Evolutionary conservation across 2,797 vertebrate species (phyloP), one percentile per base, ranked within the genome.

Genomic region (Cryptoblepharus egeriae): DNA sequence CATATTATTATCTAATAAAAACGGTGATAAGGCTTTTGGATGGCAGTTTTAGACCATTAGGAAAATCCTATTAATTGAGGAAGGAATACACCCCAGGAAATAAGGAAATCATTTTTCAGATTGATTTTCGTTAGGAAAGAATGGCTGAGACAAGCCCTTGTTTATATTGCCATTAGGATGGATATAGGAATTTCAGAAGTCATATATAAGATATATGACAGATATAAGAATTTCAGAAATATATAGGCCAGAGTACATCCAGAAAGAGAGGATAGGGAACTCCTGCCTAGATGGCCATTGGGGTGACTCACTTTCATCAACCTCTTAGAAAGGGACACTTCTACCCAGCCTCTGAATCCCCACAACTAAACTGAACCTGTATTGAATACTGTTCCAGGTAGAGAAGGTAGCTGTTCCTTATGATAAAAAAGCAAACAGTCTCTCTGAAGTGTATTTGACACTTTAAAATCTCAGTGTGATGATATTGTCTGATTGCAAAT

Each of bases 381-480:
- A 81, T 68, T 58, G 9, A 9, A 78, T 5, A 0, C 28, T 67
- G 83, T 86, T 88, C 88, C 86, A 92, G 86, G 86, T 88, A 81
- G 42, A 28, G 39, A 65, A 10, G 91, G 87, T 85, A 77, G 24
- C 76, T 85, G 80, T 88, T 83, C 30, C 72, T 88, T 79, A 60
- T 76, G 72, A 57, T 79, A 84, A 75, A 42, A 28, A n/a, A n/a
- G n/a, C n/a, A n/a, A n/a, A n/a, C n/a, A n/a, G 37, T 87, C 82
- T 69, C 73, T 58, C 85, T 61, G n/a, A 2, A 57, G 71, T 87
- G 63, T 55, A 82, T 88, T 69, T 85, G 82, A 83, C 73, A 67
- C 88, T 88, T 89, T 87, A 87, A 82, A 78, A 83, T 90, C 77
- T 90, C 79, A 81, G 67, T 61, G 83, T 86, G 84, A 39, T 92